These are phyloP conservation scores for Vulpes vulpes DNA, from an alignment of 2,113 vertebrate genomes.

Conservation along the genomic window DNA sequence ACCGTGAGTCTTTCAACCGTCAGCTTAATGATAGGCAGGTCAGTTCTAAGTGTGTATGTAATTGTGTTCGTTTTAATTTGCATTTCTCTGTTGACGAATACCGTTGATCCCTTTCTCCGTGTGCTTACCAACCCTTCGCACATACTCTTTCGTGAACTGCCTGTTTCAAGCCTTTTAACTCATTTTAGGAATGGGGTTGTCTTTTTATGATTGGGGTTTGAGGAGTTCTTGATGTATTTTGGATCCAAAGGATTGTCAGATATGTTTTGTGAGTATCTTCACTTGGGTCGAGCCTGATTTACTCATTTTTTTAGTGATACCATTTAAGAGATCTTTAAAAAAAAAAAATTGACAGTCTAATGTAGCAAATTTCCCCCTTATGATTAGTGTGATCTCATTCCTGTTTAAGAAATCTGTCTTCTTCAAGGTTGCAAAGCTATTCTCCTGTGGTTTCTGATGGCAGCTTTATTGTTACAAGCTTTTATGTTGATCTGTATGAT, in stretches of 20 bases:
- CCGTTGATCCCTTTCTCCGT: neutral
- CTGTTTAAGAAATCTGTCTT: conserved; percentile 8
- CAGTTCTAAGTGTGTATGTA: neutral
- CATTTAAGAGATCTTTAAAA: too few relatives aligned
- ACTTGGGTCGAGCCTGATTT: neutral
- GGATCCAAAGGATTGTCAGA: neutral
- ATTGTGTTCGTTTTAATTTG: conserved; percentile 3
- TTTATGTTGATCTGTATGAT: neutral
- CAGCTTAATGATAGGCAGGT: neutral
- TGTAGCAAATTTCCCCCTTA: neutral
- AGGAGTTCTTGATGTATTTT: neutral
- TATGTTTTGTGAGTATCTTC: neutral
- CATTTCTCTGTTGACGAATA: neutral
- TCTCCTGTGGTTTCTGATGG: conserved; percentile 41
- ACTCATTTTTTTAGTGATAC: neutral
- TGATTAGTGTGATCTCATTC: neutral
- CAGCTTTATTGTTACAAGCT: neutral
- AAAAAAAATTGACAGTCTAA: neutral
- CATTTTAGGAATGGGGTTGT: neutral
- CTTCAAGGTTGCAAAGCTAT: conserved; percentile 18
- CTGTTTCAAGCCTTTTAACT: neutral
- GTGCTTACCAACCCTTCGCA: neutral
- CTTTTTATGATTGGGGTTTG: neutral
- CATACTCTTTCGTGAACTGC: neutral
- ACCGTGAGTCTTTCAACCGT: neutral